phyloP scores from a whole-genome alignment of 1,140 invertebrate genomes.

The Aricia agestis region DNA sequence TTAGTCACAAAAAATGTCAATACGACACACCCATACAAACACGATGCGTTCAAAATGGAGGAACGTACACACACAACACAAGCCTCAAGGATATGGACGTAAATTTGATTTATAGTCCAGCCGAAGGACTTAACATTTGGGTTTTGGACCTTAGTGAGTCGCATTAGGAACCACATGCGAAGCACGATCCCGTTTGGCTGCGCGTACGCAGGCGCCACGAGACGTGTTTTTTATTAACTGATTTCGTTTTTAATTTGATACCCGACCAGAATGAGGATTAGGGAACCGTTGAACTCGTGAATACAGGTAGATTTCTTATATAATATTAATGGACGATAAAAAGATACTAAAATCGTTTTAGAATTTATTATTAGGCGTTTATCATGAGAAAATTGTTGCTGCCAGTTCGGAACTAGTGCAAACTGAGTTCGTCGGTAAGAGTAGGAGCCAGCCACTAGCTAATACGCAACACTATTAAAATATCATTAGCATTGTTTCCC shows the following conservation, averaged over 20 bases:
- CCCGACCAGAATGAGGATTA: conserved; percentile 54
- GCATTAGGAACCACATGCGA: conserved; percentile 20
- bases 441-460: neutral
- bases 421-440: neutral
- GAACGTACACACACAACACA: conserved; percentile 47
- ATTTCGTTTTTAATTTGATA: conserved; percentile 65
- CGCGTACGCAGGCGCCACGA: conserved; percentile 55
- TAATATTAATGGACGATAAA: conserved; percentile 33
- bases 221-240: conserved; percentile 54
- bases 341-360: conserved; percentile 21
- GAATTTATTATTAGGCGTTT: neutral
- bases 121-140: conserved; percentile 14
- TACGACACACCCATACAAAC: conserved; percentile 2
- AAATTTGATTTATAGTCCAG: conserved; percentile 61
- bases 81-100: conserved; percentile 45
- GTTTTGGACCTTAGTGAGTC: conserved; percentile 26
- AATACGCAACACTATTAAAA: neutral
- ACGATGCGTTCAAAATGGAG: conserved; percentile 18
- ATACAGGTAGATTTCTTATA: conserved; percentile 44
- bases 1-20: conserved; percentile 7
- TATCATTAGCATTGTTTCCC: neutral
- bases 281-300: conserved; percentile 37
- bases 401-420: neutral
- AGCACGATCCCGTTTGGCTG: conserved; percentile 21
- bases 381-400: neutral